Base-by-base conservation (phyloP, 1,140 invertebrate genomes). In the Sycobia sp. region DNA sequence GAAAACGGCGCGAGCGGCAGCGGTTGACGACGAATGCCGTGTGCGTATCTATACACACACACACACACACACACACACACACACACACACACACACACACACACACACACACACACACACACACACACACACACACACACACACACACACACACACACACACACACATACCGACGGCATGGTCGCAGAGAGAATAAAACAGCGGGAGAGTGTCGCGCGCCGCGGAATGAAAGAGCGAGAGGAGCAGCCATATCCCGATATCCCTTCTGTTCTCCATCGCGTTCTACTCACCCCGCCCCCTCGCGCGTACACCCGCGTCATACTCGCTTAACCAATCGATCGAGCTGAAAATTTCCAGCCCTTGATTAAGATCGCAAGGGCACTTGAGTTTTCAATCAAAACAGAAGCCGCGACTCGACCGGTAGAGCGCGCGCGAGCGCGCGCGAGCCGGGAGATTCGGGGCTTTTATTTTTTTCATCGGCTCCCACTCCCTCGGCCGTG, bases 381-480 rank as follows among this genome's bases (percentile, higher is more conserved):
- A 75, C 75, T 76, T 73, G 71, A 76, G 72, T 74, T 76, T 76
- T 76, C 73, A 76, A 76, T 76, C 72, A 76, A 76, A 76, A 74
- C 69, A 71, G 67, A 73, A 69, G 54, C 32, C 66, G 46, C 38
- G 22, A n/a, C n/a, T n/a, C n/a, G n/a, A n/a, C n/a, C n/a, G n/a
- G n/a, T n/a, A n/a, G n/a, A n/a, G n/a, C n/a, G n/a, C n/a, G n/a
- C n/a, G n/a, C n/a, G n/a, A n/a, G n/a, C n/a, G n/a, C n/a, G n/a
- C n/a, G n/a, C n/a, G n/a, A 47, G 39, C 44, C 36, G 23, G 50
- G 27, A 54, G 36, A 43, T 20, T 36, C 34, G 36, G 18, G 8
- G 36, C 44, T 49, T 32, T 47, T 51, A 51, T 57, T 64, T 53
- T 56, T 65, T 54, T 60, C 27, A n/a, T n/a, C 25, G 29, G 14